Percentiles rank a stretch among this genome's conserved stretches.
These are phyloP conservation scores for Semaprochilodus insignis DNA, from an alignment of 2,797 vertebrate species.

Conservation along the genomic window DNA sequence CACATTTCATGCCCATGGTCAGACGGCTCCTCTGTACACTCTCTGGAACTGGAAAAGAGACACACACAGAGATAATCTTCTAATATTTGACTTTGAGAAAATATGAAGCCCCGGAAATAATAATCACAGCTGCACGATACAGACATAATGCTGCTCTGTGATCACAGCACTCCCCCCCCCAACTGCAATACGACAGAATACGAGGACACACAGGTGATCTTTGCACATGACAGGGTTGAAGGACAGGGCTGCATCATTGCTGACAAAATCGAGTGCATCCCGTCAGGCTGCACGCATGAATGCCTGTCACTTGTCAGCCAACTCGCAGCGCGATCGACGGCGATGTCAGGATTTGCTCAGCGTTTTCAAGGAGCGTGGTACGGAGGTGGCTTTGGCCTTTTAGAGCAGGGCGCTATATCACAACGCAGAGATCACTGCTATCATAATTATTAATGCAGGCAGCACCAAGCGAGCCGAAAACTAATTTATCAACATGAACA, in stretches of 20 bases:
- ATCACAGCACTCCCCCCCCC: neutral
- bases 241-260: neutral
- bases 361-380: neutral
- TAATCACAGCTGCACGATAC: neutral
- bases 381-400: neutral
- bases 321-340: neutral
- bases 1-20: neutral
- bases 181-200: neutral
- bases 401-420: neutral
- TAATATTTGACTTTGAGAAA: neutral
- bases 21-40: neutral
- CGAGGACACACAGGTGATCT: neutral
- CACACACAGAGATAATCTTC: neutral
- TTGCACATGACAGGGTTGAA: neutral
- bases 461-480: neutral
- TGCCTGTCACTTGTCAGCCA: slow-evolving; percentile 5
- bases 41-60: neutral
- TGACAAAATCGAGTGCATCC: neutral
- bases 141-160: too few species aligned
- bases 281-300: neutral
- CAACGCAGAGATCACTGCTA: neutral
- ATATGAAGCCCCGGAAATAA: neutral
- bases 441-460: neutral
- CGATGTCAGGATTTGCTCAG: neutral
- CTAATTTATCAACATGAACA: neutral